These are phyloP conservation scores for Tetragnatha versicolor DNA, from an alignment of 1,140 invertebrate species.

Conservation along the genomic window DNA sequence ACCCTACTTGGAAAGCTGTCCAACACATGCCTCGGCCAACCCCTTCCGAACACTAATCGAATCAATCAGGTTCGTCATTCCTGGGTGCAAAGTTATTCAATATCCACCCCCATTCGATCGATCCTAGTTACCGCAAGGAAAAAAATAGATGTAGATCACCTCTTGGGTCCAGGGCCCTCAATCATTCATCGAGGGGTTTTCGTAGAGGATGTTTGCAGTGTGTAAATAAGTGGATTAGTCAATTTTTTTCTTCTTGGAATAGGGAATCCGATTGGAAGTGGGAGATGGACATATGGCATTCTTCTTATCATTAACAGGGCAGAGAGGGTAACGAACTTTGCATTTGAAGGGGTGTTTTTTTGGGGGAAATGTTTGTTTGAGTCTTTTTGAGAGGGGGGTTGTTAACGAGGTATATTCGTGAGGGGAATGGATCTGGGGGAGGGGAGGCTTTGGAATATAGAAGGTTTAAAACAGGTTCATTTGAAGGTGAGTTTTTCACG, in stretches of 20 bases:
- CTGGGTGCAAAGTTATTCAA: conserved; percentile 35
- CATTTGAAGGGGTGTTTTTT: no score
- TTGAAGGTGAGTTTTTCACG: no score
- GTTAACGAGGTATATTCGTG: no score
- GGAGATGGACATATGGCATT: conserved; percentile 26
- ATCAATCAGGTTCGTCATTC: conserved; percentile 22
- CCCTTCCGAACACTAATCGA: neutral
- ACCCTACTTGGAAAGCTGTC: neutral
- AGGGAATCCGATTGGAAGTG: conserved; percentile 38
- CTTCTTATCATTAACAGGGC: conserved; percentile 24
- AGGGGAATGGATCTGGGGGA: no score
- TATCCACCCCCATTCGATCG: conserved; percentile 3
- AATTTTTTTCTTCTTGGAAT: conserved; percentile 28
- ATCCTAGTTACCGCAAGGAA: conserved; percentile 8
- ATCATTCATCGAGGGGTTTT: conserved; percentile 25
- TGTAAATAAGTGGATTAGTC: conserved; percentile 39
- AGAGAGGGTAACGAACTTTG: conserved; percentile 27
- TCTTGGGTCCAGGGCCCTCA: conserved; percentile 29
- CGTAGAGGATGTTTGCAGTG: conserved; percentile 32
- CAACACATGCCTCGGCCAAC: neutral
- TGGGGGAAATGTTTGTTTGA: no score
- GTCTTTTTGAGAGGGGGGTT: no score
- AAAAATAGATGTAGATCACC: neutral
- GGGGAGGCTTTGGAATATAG: neutral
- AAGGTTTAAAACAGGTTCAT: no score